Evolutionary conservation across 1,140 invertebrate species (phyloP), one percentile per base, ranked within the genome.

Genomic region (Potamilus streckersoni): DNA sequence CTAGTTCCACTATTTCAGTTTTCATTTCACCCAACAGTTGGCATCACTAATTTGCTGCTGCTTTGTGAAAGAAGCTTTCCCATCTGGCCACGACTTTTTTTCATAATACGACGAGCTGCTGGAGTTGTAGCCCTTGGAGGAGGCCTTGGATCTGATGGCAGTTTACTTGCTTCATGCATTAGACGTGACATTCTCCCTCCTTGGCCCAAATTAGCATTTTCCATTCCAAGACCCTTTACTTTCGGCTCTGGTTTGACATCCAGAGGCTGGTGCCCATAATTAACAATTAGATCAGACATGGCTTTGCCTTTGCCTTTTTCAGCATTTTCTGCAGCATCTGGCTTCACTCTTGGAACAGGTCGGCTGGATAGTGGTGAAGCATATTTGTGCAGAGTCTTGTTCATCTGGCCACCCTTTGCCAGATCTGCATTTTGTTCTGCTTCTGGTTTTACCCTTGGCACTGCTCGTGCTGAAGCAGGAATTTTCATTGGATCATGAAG

Each of bases 131-230:
- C 82, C 73, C 86, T 65, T n/a, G 82, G 82, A 16, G 76, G 65
- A 17, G 85, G 84, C 61, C 74, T 81, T 2, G 81, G 79, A 57
- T 76, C 79, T 20, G 65, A 63, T 1, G 75, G 82, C 16, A 83
- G 60, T 64, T 69, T 75, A 49, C 80, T 78, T 17, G 79, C 79
- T 60, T 87, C 86, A 62, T 86, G 81, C 82, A 88, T 84, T 65
- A 88, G 63, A 17, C 82, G 79, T 23, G 82, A 83, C 84, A 88
- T 84, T 61, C 87, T 70, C 15, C 84, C 83, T 62, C 87, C 86
- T 76, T 83, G 79, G 68, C 86, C 85, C 15, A 87, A 77, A 31
- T 81, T 80, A 8, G 85, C 85, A 67, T 82, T 82, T 16, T 84
- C 84, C 65, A 69, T 65, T 13, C 82, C 88, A 68, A 86, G 82